These are phyloP conservation scores for Lumbricus terrestris DNA, from an alignment of 2,888 invertebrate species.

Conservation along the genomic window DNA sequence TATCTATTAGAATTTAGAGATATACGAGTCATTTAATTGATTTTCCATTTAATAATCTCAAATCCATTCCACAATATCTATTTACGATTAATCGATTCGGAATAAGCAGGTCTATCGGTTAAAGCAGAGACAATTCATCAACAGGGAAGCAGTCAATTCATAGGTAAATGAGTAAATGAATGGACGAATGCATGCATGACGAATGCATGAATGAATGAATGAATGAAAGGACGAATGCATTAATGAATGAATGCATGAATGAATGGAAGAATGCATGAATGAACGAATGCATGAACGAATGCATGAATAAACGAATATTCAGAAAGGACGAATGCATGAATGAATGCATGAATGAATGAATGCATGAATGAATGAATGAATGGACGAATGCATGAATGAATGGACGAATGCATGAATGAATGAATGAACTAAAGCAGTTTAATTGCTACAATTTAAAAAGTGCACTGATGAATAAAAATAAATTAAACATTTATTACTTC, in stretches of 20 bases:
- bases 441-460: neutral
- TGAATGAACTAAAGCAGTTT: neutral
- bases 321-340: too few species aligned
- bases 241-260: too few species aligned
- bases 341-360: too few species aligned
- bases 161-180: neutral
- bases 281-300: neutral
- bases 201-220: too few species aligned
- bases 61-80: neutral
- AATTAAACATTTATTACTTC: too few species aligned
- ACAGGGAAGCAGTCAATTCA: neutral
- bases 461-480: neutral
- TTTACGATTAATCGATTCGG: neutral
- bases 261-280: too few species aligned
- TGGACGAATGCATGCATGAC: too few species aligned
- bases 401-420: too few species aligned
- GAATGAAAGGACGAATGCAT: too few species aligned
- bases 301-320: neutral
- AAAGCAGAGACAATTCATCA: neutral
- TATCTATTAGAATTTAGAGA: too few species aligned
- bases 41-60: neutral
- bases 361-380: too few species aligned
- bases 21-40: neutral
- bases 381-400: too few species aligned
- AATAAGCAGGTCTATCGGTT: neutral